Base-by-base conservation (phyloP, 1,140 invertebrate species). In the Anadara kagoshimensis region DNA sequence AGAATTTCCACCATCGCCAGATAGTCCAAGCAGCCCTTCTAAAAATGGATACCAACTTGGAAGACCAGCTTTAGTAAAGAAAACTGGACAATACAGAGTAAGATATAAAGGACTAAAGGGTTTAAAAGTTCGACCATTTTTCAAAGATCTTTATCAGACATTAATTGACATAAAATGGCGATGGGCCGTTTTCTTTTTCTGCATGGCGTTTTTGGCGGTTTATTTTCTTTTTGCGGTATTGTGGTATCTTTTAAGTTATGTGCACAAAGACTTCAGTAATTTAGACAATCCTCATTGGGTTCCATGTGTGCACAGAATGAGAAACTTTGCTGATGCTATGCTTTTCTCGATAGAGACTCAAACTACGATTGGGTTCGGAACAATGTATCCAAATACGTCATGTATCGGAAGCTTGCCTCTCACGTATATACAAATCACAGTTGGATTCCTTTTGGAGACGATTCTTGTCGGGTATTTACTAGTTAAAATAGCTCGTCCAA, bases 211-310 rank as follows among this genome's bases (percentile, higher is more conserved):
- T 86, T 92, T 98, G 45, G 86, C 97, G 0, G 96, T 94, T 0
- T 99, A 97, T 96, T 89, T 98, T 3, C 90, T 93, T 4, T 99
- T 99, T 87, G 96, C 96, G 0, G 90, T 94, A 16, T 96, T 99
- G 59, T 92, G 95, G n/a, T 84, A 78, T 64, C 62, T 81, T 26
- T 68, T 80, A 51, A 75, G 71, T 47, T 96, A 95, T 88, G 94
- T 94, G 0, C 97, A 99, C 87, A 97, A 96, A 3, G 97, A 99
- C 86, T 81, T 87, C 58, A 66, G 76, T 11, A 94, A 96, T 81
- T 77, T 95, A 44, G 94, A 94, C 0, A 89, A 92, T 1, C 90
- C 92, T 65, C 62, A 77, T 2, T 83, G 75, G 80, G 26, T 76
- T 12, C 86, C 86, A 10, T 89, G 89, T 49, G 79, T 90, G 53